Conservation (phyloP, 2,888 invertebrate species). For the Lissonota sp. region DNA sequence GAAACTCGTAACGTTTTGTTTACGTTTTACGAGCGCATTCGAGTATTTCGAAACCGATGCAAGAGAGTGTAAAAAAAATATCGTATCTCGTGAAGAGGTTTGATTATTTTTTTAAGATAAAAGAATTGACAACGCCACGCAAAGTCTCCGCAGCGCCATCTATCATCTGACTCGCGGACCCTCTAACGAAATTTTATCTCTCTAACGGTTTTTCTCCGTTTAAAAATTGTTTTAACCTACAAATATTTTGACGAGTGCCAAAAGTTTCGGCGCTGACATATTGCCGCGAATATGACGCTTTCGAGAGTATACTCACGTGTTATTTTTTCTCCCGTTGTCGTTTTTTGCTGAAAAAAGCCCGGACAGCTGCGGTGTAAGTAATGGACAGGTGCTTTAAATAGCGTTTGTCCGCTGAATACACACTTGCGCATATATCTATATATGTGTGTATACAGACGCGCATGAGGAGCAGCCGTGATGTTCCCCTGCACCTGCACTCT, state of each 20-base stretch:
- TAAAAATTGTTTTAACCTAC: too few species aligned
- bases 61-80: background rate
- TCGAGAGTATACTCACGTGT: background rate
- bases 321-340: slow-evolving; percentile 6
- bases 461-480: slow-evolving; percentile 1
- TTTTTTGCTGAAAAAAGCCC: slow-evolving; percentile 12
- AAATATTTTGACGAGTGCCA: too few species aligned
- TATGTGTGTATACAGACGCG: background rate
- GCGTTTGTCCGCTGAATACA: slow-evolving; percentile 22
- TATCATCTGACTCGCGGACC: too few species aligned
- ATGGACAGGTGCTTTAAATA: slow-evolving; percentile 63
- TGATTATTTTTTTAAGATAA: too few species aligned
- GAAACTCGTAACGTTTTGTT: too few species aligned
- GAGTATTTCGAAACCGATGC: background rate
- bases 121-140: too few species aligned
- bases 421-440: slow-evolving; percentile 7
- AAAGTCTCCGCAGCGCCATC: too few species aligned
- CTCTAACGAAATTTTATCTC: too few species aligned
- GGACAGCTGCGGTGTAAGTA: slow-evolving; percentile 46
- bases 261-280: too few species aligned
- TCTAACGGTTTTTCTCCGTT: too few species aligned
- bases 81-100: background rate
- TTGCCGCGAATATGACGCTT: too few species aligned
- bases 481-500: slow-evolving; percentile 8
- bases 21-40: too few species aligned